Conservation (phyloP, 1,140 invertebrate genomes). For the Lineus longissimus region DNA sequence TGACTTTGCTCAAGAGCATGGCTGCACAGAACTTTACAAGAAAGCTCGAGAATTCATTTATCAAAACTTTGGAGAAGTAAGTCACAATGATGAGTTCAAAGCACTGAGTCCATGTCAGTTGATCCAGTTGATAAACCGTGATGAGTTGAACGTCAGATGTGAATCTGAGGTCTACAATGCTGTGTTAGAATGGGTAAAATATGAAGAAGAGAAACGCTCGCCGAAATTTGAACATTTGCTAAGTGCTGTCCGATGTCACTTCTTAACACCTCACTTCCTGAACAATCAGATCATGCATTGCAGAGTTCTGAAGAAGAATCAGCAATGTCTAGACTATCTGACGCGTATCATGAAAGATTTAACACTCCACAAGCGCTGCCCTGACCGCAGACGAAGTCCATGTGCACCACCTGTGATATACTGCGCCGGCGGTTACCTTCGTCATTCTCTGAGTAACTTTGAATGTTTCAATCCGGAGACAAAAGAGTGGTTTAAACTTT, state of each 20-base stretch:
- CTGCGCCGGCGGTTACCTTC: constrained; percentile 81
- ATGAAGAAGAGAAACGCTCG: constrained; percentile 77
- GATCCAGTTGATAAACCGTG: constrained; percentile 74
- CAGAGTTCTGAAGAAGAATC: constrained; percentile 73
- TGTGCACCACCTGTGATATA: constrained; percentile 68
- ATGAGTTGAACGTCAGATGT: constrained; percentile 84
- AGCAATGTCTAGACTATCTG: constrained; percentile 83
- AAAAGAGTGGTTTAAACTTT: constrained; percentile 74
- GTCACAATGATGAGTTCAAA: constrained; percentile 85
- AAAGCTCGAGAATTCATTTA: constrained; percentile 87
- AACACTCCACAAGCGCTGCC: constrained; percentile 41
- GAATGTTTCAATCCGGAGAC: constrained; percentile 85
- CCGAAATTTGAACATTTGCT: constrained; percentile 83
- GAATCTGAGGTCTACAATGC: constrained; percentile 86
- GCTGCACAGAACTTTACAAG: constrained; percentile 74
- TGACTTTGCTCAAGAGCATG: constrained; percentile 86
- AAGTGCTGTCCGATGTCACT: constrained; percentile 82
- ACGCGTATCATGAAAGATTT: constrained; percentile 79
- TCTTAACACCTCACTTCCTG: constrained; percentile 84
- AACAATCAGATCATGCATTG: constrained; percentile 88
- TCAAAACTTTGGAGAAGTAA: constrained; percentile 83
- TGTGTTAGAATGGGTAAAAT: constrained; percentile 83
- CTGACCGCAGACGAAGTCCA: constrained; percentile 42
- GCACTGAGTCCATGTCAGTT: constrained; percentile 75
- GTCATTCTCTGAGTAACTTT: constrained; percentile 77